These are phyloP conservation scores for Elgaria multicarinata DNA, from an alignment of 2,113 vertebrate species.

Conservation along the genomic window DNA sequence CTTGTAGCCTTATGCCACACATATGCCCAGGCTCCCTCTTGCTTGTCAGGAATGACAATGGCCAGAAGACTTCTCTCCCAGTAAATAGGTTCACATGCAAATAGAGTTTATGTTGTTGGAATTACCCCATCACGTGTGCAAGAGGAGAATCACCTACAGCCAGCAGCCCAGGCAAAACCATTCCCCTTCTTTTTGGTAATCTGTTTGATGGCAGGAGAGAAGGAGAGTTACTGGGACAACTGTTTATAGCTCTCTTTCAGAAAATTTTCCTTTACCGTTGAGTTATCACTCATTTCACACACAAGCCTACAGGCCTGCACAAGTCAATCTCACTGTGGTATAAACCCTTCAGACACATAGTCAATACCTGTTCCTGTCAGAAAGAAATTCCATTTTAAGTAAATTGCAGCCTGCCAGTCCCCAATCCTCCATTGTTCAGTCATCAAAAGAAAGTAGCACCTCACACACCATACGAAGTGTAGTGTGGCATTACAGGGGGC, in stretches of 20 bases:
- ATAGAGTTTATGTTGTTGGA: background rate
- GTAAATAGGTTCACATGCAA: background rate
- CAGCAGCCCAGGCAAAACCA: background rate
- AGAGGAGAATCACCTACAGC: background rate
- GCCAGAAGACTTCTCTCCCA: background rate
- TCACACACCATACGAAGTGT: background rate
- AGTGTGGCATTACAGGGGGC: background rate
- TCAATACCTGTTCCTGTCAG: conserved; percentile 13
- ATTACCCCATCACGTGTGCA: background rate
- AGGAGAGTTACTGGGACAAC: background rate
- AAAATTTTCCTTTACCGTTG: background rate
- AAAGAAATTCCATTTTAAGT: conserved; percentile 13
- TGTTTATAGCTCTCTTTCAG: background rate
- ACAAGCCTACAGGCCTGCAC: background rate
- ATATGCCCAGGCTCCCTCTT: background rate
- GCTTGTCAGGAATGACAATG: background rate
- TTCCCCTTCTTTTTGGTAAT: background rate
- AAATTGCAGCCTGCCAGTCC: conserved; percentile 8
- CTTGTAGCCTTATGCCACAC: background rate
- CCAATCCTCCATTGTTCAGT: background rate
- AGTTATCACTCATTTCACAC: conserved; percentile 10
- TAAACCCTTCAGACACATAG: conserved; percentile 4
- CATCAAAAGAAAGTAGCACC: background rate
- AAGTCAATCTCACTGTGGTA: background rate
- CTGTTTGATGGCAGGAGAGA: background rate